Conservation (phyloP, 2,797 vertebrate genomes). For the Gambelia wislizenii region DNA sequence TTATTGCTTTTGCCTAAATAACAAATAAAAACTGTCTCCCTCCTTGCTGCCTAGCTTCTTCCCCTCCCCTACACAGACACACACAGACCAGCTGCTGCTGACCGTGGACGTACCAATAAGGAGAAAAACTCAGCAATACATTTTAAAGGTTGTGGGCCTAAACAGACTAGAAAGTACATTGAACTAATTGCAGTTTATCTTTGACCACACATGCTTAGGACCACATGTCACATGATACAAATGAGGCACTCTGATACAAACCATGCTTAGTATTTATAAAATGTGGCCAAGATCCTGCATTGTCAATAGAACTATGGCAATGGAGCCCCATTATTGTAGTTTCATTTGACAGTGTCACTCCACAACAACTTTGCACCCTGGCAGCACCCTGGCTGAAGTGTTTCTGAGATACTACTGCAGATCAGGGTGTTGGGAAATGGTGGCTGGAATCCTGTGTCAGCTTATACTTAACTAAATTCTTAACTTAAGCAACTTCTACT, state of each 20-base stretch:
- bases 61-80: background rate
- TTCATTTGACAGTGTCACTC: too few relatives aligned
- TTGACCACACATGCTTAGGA: background rate
- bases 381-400: too few relatives aligned
- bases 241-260: background rate
- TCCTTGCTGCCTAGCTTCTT: background rate
- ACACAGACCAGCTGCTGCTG: background rate
- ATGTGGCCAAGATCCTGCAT: background rate
- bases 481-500: too few relatives aligned
- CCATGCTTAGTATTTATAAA: background rate
- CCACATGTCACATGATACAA: background rate
- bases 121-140: fast-evolving
- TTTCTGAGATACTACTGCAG: too few relatives aligned
- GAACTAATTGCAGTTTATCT: background rate
- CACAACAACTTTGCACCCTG: too few relatives aligned
- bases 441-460: too few relatives aligned
- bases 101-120: background rate
- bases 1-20: background rate
- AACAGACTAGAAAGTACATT: background rate
- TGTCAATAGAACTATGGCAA: too few relatives aligned
- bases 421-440: too few relatives aligned
- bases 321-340: too few relatives aligned
- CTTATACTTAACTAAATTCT: too few relatives aligned
- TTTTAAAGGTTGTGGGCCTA: constrained; percentile 12
- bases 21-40: background rate